A percentile compares a stretch with the other conserved stretches of the same genome.
Evolutionary conservation across 2,888 invertebrate species (phyloP).

Genomic region (Drosophila prostipennis): DNA sequence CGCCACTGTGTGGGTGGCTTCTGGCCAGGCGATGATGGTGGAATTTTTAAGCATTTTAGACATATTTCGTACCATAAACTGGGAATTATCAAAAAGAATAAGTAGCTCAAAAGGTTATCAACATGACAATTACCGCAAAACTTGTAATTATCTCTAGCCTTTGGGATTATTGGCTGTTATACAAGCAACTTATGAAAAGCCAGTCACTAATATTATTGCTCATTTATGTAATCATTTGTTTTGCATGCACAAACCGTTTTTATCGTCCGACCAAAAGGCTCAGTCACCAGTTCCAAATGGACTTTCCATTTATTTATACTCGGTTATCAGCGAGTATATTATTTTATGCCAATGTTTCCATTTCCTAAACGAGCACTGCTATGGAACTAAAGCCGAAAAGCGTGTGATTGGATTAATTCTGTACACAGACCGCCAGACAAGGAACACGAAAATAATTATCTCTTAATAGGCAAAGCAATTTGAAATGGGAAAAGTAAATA

Average conservation of each 20-base stretch:
- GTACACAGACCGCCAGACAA: conserved; percentile 16
- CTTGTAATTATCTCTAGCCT: background rate
- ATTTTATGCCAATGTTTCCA: conserved; percentile 2
- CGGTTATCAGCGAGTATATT: conserved; percentile 8
- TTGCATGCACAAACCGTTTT: background rate
- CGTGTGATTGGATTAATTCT: conserved; percentile 35
- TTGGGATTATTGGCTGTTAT: background rate
- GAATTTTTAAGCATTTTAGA: background rate
- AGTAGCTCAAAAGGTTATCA: background rate
- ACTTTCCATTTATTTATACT: conserved; percentile 1
- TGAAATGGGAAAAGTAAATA: conserved; percentile 16
- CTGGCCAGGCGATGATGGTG: background rate
- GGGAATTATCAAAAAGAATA: background rate
- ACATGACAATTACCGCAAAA: background rate
- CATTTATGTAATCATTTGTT: conserved; percentile 1
- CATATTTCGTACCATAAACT: background rate
- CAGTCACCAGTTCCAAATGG: background rate
- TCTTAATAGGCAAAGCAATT: conserved; percentile 31
- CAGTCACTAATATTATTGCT: conserved; percentile 3
- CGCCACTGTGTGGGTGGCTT: background rate
- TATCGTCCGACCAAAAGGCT: conserved; percentile 1
- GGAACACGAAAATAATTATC: conserved; percentile 31
- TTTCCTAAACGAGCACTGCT: conserved; percentile 1
- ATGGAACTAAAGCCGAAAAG: conserved; percentile 13
- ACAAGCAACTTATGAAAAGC: background rate